Base-by-base conservation (phyloP, 2,113 vertebrate genomes). In the Pao palembangensis region DNA sequence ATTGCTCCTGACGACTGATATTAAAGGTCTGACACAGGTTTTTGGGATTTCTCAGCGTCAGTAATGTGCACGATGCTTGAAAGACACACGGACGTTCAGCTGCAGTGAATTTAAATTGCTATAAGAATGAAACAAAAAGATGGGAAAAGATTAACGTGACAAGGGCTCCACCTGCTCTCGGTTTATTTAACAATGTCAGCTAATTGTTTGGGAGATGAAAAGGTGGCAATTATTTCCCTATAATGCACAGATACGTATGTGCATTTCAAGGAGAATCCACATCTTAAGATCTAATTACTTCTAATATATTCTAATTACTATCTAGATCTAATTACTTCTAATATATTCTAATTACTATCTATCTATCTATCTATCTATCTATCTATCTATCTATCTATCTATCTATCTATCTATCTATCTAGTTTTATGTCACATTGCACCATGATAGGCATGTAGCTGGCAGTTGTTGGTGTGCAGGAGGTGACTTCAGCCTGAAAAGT, bases 141-240 rank as follows among this genome's bases (percentile, higher is more conserved):
- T 34, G 21, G 59, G 49, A 47, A 67, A 76, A 73, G 79, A 84
- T 82, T 82, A 75, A 76, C 82, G 70, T 72, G 68, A 81, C 67
- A 83, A 82, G 85, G 80, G 85, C 83, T 85, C 47, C 55, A 54
- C 58, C 77, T 73, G 56, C 64, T 79, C 71, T 72, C 73, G 77
- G 10, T 38, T 79, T 73, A 71, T 76, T 84, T 72, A 75, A 83
- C 66, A 65, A 85, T 81, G 80, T 81, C 81, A 78, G 70, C 70
- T 87, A 86, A 89, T 85, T 86, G 75, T 48, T 18, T 52, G 41
- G 67, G 55, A 73, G 73, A 85, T 79, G 64, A 85, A 85, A 85
- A 82, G 75, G 73, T 67, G 69, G 79, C 73, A 87, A 88, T 87
- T 88, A 87, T 87, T 84, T 79, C 76, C 71, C 70, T 68, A 78